Conservation (phyloP, 2,113 vertebrate genomes). For the Prunella fulvescens region DNA sequence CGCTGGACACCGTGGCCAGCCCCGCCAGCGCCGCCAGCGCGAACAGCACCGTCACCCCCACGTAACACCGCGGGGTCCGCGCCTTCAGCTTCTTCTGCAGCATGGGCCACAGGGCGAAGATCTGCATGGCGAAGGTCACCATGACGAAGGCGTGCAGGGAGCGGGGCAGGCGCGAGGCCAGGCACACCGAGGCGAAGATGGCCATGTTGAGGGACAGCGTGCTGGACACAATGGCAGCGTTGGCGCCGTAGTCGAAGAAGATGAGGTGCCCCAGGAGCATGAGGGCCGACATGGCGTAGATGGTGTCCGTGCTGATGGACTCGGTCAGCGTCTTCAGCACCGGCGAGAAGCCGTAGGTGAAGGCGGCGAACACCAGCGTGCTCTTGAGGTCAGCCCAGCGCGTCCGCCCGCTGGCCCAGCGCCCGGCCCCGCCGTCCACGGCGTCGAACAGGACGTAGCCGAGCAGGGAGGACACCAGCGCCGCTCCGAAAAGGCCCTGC, state of each 20-base stretch:
- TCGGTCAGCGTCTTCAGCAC: conserved; percentile 94
- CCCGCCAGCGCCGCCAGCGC: conserved; percentile 76
- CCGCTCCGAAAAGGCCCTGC: conserved; percentile 76
- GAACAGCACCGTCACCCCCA: conserved; percentile 79
- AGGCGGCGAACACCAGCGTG: conserved; percentile 85
- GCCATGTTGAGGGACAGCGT: conserved; percentile 94
- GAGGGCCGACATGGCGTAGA: conserved; percentile 92
- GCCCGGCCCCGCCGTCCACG: conserved; percentile 64
- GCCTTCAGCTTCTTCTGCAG: conserved; percentile 88
- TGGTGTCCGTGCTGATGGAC: conserved; percentile 94
- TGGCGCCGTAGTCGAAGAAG: conserved; percentile 89
- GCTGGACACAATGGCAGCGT: conserved; percentile 86
- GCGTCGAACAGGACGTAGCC: conserved; percentile 86
- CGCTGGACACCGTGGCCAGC: conserved; percentile 76
- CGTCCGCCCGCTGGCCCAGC: conserved; percentile 73
- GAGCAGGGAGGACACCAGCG: conserved; percentile 77
- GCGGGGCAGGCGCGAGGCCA: conserved; percentile 90
- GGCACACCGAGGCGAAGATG: conserved; percentile 92
- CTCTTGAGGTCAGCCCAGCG: conserved; percentile 90
- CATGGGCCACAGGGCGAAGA: conserved; percentile 96
- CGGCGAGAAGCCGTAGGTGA: conserved; percentile 94
- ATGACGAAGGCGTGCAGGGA: conserved; percentile 91
- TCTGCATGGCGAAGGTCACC: conserved; percentile 91
- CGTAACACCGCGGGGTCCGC: conserved; percentile 71
- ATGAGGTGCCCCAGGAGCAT: conserved; percentile 95